Conservation (phyloP, 1,140 invertebrate species). For the Patella vulgata region DNA sequence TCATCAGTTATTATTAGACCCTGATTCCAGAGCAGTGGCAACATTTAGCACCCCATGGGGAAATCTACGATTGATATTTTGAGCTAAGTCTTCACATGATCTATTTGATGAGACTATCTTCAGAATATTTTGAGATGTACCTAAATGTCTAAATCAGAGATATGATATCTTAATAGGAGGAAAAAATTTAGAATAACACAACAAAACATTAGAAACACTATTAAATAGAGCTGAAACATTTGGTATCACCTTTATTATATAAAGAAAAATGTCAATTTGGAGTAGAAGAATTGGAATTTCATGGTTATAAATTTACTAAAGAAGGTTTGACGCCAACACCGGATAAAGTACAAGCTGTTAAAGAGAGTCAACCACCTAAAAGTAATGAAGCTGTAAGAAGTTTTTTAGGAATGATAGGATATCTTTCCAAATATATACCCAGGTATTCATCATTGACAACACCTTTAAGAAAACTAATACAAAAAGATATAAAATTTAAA, state of each 20-base stretch:
- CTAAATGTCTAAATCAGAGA: slow-evolving; percentile 30
- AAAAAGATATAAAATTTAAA: slow-evolving; percentile 28
- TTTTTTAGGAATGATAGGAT: slow-evolving; percentile 44
- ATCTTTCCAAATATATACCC: slow-evolving; percentile 42
- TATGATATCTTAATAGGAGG: slow-evolving; percentile 27
- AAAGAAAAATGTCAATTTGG: slow-evolving; percentile 41
- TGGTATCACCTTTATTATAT: slow-evolving; percentile 39
- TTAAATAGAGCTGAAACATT: slow-evolving; percentile 25
- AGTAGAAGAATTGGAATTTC: slow-evolving; percentile 32
- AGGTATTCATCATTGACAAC: slow-evolving; percentile 36
- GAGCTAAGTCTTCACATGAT: too few species aligned
- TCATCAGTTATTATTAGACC: slow-evolving; percentile 17
- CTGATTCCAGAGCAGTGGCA: slow-evolving; percentile 10
- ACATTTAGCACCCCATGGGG: slow-evolving; percentile 25
- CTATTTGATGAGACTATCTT: slow-evolving; percentile 30
- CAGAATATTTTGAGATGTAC: slow-evolving; percentile 25
- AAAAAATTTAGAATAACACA: slow-evolving; percentile 26
- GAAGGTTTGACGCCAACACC: slow-evolving; percentile 33
- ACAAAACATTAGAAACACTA: slow-evolving; percentile 29
- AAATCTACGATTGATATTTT: too few species aligned
- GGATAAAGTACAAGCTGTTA: slow-evolving; percentile 40
- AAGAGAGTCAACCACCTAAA: slow-evolving; percentile 25
- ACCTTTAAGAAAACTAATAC: slow-evolving; percentile 39
- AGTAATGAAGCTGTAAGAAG: slow-evolving; percentile 35
- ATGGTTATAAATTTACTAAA: slow-evolving; percentile 32